These are phyloP conservation scores for Myotis findleyi DNA, from an alignment of 2,797 vertebrate species.

Conservation along the genomic window DNA sequence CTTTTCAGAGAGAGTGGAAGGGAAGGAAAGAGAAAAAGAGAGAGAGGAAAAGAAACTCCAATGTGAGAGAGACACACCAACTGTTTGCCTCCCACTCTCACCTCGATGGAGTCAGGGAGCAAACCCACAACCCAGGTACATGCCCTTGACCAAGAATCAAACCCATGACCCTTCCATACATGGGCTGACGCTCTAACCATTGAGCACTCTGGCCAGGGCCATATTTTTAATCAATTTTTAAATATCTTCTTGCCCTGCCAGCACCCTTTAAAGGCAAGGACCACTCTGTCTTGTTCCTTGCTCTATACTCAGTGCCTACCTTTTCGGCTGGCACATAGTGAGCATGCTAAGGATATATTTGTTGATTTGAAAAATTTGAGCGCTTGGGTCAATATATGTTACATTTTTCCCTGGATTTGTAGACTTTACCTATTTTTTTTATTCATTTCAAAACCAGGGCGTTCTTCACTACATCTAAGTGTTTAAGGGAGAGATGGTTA, in stretches of 20 bases:
- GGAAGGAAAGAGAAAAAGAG: neutral
- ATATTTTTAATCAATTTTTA: neutral
- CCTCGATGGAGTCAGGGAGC: too few species aligned
- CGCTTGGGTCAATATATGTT: neutral
- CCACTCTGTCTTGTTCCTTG: neutral
- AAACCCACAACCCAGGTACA: neutral
- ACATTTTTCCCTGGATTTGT: neutral
- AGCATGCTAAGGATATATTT: neutral
- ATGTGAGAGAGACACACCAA: neutral
- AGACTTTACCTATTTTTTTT: neutral
- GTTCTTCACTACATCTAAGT: neutral
- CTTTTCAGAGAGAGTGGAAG: neutral
- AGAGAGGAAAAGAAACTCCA: neutral
- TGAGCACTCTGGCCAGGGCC: neutral
- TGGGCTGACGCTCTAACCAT: neutral
- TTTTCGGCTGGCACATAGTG: neutral
- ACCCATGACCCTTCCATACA: neutral
- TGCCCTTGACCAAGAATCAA: neutral
- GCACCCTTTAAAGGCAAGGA: neutral
- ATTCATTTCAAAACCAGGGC: constrained; percentile 20
- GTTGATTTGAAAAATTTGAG: neutral
- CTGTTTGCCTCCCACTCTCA: neutral
- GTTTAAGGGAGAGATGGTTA: neutral
- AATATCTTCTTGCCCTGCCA: neutral
- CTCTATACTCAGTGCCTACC: too few species aligned